Evolutionary conservation across 2,888 invertebrate genomes (phyloP), one percentile per base, ranked within the genome.

Genomic region (Alviniconcha strummeri): DNA sequence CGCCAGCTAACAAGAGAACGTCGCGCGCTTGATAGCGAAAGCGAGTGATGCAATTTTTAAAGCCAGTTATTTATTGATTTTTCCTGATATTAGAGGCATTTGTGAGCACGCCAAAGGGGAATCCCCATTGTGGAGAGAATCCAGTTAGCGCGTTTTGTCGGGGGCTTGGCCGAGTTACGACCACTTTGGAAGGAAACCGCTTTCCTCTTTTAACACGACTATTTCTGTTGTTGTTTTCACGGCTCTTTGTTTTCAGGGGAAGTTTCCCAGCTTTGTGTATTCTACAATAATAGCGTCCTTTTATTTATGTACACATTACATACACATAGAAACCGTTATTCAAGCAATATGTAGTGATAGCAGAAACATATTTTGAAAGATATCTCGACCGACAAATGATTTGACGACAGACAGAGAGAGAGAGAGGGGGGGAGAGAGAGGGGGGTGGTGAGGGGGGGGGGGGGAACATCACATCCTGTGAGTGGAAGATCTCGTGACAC

Each of bases 61-160:
- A 75, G 74, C 60, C 19, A 55, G 19, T 71, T 74, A 67, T 80
- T 69, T 74, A 81, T 81, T 74, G 81, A 81, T 81, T 81, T 57
- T 74, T 64, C 19, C 56, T 54, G 60, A 75, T 81, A 81, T 81
- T 81, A 81, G 75, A 81, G 75, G 81, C 81, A 81, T 81, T 81
- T 81, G 81, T 81, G 75, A 81, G 72, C 36, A 56, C 72, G 75
- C 64, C 57, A 15, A 64, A 19, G 81, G 81, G 81, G 81, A 81
- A 81, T 81, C 81, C 81, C 81, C 81, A 81, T 81, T 81, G 81
- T 81, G n/a, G 60, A 13, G 81, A 17, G 71, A 56, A 36, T 78
- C 80, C 56, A 15, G 80, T 80, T 72, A 72, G 36, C 80, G 4
- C 8, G 60, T 60, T 36, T 60, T 60, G 60, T 60, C 13, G 60